Evolutionary conservation across 2,797 vertebrate genomes (phyloP), one percentile per base, ranked within the genome.

Genomic region (Triplophysa yarkandensis): DNA sequence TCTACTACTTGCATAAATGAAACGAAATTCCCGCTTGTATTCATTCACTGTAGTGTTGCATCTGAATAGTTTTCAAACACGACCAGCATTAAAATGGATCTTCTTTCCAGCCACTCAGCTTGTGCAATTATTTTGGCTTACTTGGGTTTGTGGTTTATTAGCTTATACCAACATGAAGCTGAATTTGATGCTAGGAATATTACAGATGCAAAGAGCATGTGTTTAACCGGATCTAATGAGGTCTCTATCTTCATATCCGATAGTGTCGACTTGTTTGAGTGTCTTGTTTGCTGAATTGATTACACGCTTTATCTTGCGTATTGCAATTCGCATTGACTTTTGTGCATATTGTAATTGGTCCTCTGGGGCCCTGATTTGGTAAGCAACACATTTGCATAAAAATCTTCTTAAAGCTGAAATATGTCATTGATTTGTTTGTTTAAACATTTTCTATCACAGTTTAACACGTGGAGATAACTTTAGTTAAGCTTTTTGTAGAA

Each of bases 251-350:
- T 71, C 52, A 61, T 54, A 34, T 71, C 48, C 66, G 17, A 75
- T 65, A 74, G 77, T 68, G 77, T 82, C 43, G 79, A 77, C 74
- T 74, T 82, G 52, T 80, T 72, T 79, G 67, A 66, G 27, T 13
- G 34, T 68, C 55, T 81, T 64, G 66, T 60, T 54, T 43, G 16
- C 63, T 76, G 62, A 81, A 82, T 74, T 83, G 69, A 81, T 80
- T 83, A 50, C 32, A 57, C 76, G 65, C 64, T 74, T 64, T 61
- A 64, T 64, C 50, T 75, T 77, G 41, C 55, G 32, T 64, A 30
- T 67, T 65, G 52, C 58, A 72, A 50, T 65, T 71, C 52, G 28
- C 50, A 50, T 54, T 61, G 75, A 83, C 60, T 58, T 46, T 58
- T 76, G 50, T 68, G 50, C 48, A 70, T 77, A 67, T 74, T 63